Percentiles rank a stretch among this genome's conserved stretches.
phyloP scores from a whole-genome alignment of 2,113 vertebrate species.

The Protobothrops mucrosquamatus region DNA sequence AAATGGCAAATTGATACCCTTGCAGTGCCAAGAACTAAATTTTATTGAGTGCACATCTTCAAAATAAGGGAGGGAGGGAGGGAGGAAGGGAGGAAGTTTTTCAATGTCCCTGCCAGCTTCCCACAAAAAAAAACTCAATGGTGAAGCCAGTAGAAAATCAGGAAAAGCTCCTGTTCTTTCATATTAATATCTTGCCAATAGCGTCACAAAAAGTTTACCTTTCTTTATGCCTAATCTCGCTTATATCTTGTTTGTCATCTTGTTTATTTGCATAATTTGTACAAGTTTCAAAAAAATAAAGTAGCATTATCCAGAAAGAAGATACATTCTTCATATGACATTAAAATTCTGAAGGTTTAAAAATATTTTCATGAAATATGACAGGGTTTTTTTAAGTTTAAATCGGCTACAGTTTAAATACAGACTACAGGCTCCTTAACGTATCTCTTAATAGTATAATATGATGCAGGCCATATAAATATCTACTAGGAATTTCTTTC shows the following conservation, averaged over 20 bases:
- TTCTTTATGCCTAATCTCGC: background rate
- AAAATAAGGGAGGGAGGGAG: background rate
- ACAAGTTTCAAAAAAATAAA: background rate
- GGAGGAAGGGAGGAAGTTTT: too few species aligned
- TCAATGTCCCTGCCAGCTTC: too few species aligned
- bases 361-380: background rate
- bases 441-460: background rate
- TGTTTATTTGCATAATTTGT: background rate
- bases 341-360: background rate
- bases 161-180: conserved; percentile 13
- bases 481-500: background rate
- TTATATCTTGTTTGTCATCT: background rate
- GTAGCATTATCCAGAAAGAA: background rate
- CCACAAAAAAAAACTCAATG: too few species aligned
- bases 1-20: conserved; percentile 25
- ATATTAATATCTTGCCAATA: conserved; percentile 43
- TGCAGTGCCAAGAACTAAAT: conserved; percentile 33
- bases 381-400: background rate
- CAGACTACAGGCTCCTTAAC: background rate
- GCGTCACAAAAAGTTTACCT: background rate
- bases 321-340: background rate
- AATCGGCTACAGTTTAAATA: background rate
- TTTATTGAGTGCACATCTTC: conserved; percentile 49
- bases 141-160: too few species aligned
- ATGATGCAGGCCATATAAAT: background rate